Conservation (phyloP, 2,797 vertebrate species). For the Tokudaia muenninki region DNA sequence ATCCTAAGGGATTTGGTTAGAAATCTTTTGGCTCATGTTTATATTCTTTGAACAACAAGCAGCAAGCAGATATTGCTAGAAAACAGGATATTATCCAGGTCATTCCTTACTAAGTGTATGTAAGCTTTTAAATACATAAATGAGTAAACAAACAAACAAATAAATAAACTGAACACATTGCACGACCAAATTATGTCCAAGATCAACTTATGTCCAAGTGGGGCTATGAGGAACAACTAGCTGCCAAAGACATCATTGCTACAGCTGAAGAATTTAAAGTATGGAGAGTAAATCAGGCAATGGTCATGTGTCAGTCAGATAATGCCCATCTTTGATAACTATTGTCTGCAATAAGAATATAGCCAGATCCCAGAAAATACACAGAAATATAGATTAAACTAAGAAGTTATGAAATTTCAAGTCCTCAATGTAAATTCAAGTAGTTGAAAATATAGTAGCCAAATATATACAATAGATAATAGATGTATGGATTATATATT, state of each 20-base stretch:
- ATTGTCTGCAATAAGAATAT: constrained; percentile 3
- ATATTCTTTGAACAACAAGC: constrained; percentile 87
- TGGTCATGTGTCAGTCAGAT: neutral
- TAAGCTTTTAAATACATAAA: constrained; percentile 79
- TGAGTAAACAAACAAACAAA: neutral
- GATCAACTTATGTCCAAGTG: neutral
- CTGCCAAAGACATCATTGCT: neutral
- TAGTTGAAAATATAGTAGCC: neutral
- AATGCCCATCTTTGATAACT: neutral
- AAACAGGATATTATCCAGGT: constrained; percentile 84
- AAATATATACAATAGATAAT: neutral
- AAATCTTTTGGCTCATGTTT: constrained; percentile 86
- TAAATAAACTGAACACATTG: neutral
- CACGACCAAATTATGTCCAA: neutral
- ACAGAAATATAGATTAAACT: constrained; percentile 1
- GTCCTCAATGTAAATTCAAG: neutral
- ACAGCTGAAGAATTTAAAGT: neutral
- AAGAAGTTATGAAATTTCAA: neutral
- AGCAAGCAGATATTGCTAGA: constrained; percentile 85
- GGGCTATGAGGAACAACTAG: neutral
- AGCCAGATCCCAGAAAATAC: neutral
- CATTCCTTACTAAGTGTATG: constrained; percentile 80
- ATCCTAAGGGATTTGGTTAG: constrained; percentile 87
- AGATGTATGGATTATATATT: neutral
- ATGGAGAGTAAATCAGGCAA: neutral